Conservation (phyloP, 1,140 invertebrate genomes). For the Bombus sibiricus region DNA sequence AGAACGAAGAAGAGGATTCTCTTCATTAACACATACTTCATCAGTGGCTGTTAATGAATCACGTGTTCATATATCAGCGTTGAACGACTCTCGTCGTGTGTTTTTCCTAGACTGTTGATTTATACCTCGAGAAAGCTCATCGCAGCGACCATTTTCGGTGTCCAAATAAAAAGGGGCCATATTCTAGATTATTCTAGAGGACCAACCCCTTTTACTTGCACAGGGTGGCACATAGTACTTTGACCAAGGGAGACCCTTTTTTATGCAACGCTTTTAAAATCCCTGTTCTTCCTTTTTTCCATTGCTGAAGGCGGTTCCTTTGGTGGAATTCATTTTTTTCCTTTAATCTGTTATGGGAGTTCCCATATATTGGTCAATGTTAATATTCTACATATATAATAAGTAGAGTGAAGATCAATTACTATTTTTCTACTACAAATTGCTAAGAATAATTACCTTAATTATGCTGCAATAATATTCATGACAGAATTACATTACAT, state of each 20-base stretch:
- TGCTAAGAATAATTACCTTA: too few relatives aligned
- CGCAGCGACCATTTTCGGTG: conserved; percentile 51
- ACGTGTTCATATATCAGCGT: conserved; percentile 62
- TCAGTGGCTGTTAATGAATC: conserved; percentile 62
- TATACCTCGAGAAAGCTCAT: conserved; percentile 49
- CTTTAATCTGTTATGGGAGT: background rate
- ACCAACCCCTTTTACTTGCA: conserved; percentile 33
- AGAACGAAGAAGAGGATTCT: conserved; percentile 16
- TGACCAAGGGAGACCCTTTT: background rate
- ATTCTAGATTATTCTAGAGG: conserved; percentile 4
- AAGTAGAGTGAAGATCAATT: too few relatives aligned
- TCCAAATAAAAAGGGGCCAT: conserved; percentile 50
- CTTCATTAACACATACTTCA: conserved; percentile 69
- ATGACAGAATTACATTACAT: too few relatives aligned
- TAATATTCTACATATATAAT: background rate
- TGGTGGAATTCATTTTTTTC: background rate
- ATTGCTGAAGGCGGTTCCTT: background rate
- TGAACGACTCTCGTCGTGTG: conserved; percentile 45
- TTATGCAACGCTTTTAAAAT: conserved; percentile 6
- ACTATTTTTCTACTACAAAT: too few relatives aligned
- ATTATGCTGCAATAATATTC: too few relatives aligned
- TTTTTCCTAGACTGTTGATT: conserved; percentile 61
- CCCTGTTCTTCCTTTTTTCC: background rate
- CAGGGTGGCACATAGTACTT: background rate
- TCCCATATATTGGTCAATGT: background rate